phyloP scores from a whole-genome alignment of 2,797 vertebrate species.

The Lophius americanus region DNA sequence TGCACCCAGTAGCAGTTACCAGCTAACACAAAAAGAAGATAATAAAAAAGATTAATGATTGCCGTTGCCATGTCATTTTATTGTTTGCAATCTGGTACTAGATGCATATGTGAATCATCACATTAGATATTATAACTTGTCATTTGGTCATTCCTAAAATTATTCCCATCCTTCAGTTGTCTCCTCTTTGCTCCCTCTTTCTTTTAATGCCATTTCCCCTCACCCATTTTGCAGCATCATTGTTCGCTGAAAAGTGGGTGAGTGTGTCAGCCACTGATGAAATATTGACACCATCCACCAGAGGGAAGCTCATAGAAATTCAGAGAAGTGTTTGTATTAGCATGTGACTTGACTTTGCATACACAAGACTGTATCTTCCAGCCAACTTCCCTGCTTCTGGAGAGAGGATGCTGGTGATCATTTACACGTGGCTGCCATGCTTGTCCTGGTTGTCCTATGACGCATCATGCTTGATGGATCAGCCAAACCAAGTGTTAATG shows the following conservation, averaged over 20 bases:
- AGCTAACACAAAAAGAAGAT: no score
- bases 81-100: no score
- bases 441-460: conserved; percentile 53
- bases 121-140: no score
- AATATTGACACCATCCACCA: conserved; percentile 49
- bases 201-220: background rate
- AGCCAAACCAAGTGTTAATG: conserved; percentile 11
- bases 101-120: no score
- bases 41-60: no score
- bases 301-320: conserved; percentile 16
- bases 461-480: conserved; percentile 3
- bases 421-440: conserved; percentile 24
- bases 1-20: no score
- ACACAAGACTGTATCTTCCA: no score
- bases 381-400: background rate
- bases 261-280: conserved; percentile 54
- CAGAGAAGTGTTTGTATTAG: background rate
- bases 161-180: no score
- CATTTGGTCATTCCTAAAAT: no score
- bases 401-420: conserved; percentile 10
- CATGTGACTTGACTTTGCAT: background rate
- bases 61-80: no score
- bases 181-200: background rate
- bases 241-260: conserved; percentile 45
- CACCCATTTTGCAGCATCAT: conserved; percentile 24